Percentiles rank a stretch among this genome's conserved stretches.
These are phyloP conservation scores for Spheniscus mendiculus DNA, from an alignment of 2,113 vertebrate species.

Conservation along the genomic window DNA sequence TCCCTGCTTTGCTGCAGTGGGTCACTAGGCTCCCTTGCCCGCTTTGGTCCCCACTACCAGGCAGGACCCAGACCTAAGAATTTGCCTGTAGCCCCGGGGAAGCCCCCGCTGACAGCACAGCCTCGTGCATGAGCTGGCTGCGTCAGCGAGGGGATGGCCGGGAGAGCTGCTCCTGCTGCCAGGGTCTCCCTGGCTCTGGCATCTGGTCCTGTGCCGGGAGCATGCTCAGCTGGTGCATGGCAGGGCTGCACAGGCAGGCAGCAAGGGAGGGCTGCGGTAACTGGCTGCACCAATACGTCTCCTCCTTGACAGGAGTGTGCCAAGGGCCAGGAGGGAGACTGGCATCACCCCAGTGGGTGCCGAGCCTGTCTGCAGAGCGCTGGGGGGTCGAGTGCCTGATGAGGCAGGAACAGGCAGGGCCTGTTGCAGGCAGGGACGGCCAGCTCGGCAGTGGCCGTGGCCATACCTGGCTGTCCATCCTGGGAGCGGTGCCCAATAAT, in stretches of 20 bases:
- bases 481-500: neutral
- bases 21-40: accelerated
- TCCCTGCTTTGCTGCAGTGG: accelerated
- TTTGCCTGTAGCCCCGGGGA: accelerated
- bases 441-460: accelerated
- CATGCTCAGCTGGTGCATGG: neutral
- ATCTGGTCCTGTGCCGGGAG: neutral
- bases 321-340: neutral
- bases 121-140: neutral
- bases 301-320: neutral
- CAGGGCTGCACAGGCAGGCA: neutral
- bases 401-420: neutral
- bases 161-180: neutral
- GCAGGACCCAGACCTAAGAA: no score
- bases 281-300: neutral
- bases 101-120: accelerated
- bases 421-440: neutral
- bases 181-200: neutral
- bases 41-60: neutral
- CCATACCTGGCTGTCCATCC: accelerated
- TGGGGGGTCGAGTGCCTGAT: accelerated
- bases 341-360: neutral
- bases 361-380: accelerated
- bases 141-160: accelerated
- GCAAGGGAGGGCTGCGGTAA: neutral